phyloP scores from a whole-genome alignment of 2,888 invertebrate genomes.

The Acleris literana region DNA sequence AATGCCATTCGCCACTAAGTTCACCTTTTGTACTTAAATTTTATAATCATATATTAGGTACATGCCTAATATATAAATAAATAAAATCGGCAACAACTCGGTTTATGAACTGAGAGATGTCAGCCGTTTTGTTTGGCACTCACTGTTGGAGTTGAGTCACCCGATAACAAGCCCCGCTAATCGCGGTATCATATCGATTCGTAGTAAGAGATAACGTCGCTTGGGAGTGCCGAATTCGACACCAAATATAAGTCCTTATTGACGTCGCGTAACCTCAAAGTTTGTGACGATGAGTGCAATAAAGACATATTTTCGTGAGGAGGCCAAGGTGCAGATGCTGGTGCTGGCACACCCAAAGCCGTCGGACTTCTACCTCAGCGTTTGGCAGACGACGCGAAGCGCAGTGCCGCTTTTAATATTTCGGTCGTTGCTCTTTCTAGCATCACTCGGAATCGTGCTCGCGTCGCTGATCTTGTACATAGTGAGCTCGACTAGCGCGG shows the following conservation, averaged over 20 bases:
- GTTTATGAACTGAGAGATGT: slow-evolving; percentile 3
- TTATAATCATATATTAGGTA: background rate
- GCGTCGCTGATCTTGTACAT: slow-evolving; percentile 63
- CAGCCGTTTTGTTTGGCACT: slow-evolving; percentile 21
- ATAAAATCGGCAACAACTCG: background rate
- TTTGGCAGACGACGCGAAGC: slow-evolving; percentile 72
- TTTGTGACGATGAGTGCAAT: slow-evolving; percentile 60
- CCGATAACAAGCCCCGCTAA: slow-evolving; percentile 28
- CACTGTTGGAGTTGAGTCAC: slow-evolving; percentile 36
- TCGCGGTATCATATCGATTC: slow-evolving; percentile 35
- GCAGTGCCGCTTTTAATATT: slow-evolving; percentile 67
- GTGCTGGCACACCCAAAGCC: slow-evolving; percentile 65
- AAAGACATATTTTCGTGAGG: slow-evolving; percentile 66
- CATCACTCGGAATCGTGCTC: slow-evolving; percentile 62
- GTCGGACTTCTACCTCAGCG: slow-evolving; percentile 69
- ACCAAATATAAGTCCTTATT: slow-evolving; percentile 20
- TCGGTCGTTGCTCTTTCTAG: slow-evolving; percentile 64
- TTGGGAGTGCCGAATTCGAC: slow-evolving; percentile 29
- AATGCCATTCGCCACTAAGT: no score
- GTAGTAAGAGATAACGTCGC: slow-evolving; percentile 36
- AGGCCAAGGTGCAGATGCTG: slow-evolving; percentile 60
- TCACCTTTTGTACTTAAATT: no score
- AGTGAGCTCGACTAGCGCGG: slow-evolving; percentile 46
- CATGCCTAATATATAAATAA: background rate
- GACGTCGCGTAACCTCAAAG: slow-evolving; percentile 24